Base-by-base conservation (phyloP, 2,797 vertebrate genomes). In the Moxostoma hubbsi region DNA sequence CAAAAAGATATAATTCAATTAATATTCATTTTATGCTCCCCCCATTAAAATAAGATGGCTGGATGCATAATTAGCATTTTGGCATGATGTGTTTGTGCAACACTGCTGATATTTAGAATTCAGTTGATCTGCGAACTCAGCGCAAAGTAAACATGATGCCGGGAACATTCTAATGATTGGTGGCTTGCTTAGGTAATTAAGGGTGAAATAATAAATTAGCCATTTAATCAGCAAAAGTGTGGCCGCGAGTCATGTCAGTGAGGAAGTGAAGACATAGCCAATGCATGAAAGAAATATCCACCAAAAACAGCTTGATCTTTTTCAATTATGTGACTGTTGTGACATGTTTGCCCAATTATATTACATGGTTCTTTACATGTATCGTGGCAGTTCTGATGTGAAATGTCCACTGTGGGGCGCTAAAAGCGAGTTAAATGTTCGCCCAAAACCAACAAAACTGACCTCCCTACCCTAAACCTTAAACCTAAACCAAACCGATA, bases 121-220 rank as follows among this genome's bases (percentile, higher is more conserved):
- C 11, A 67, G 15, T 59, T 59, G 1, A 50, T 61, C 49, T 36
- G 9, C 16, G 46, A 46, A 45, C 9, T 4, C 46, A 49, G 50
- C 6, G 46, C 13, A 49, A 61, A 46, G 12, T 61, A 49, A 68
- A 74, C 15, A 49, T 13, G 36, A 49, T 45, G 18, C 50, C 9
- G 9, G 24, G 1, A 47, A 46, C 67, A 61, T 59, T 49, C 5
- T 7, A 18, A 57, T 62, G 53, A 16, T 6, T 45, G 8, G 24
- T 18, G 47, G 69, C 69, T 58, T 68, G 64, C 7, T 64, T 58
- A 59, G 76, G 36, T 53, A 77, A 84, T 80, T 59, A 80, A 72
- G 7, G 62, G 61, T 57, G 18, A 80, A 83, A 72, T 61, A 61
- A 15, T 54, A 80, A 81, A 75, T 46, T 57, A 81, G 71, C 12